phyloP scores from a whole-genome alignment of 35 echinoderm and acorn worm genomes.

The Heliocidaris tuberculata region DNA sequence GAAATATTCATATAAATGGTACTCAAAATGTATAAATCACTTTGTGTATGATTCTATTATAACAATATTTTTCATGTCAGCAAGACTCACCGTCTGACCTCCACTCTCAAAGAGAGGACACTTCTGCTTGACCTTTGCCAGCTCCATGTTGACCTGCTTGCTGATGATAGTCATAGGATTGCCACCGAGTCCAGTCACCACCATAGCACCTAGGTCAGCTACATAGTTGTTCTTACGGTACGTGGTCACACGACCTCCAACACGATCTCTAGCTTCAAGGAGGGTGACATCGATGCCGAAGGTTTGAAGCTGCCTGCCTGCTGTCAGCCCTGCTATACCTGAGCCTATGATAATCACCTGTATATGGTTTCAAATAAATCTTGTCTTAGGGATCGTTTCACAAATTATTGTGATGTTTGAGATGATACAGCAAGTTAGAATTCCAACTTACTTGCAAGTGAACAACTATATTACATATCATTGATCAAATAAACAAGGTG shows the following conservation, averaged over 20 bases:
- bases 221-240: constrained; percentile 93
- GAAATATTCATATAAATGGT: no score
- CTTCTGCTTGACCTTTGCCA: constrained; percentile 97
- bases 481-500: no score
- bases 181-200: constrained; percentile 92
- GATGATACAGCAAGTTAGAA: background rate
- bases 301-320: constrained; percentile 87
- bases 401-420: background rate
- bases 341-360: constrained; percentile 71
- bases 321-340: constrained; percentile 88
- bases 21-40: no score
- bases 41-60: no score
- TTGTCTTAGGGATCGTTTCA: no score
- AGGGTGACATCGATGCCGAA: constrained; percentile 97
- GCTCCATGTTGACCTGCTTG: constrained; percentile 98
- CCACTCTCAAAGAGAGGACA: constrained; percentile 95
- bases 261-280: constrained; percentile 90
- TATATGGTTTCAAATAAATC: background rate
- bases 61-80: background rate
- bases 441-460: background rate
- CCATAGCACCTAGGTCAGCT: constrained; percentile 97
- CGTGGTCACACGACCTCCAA: constrained; percentile 91
- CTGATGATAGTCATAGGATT: constrained; percentile 98
- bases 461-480: no score
- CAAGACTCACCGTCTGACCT: constrained; percentile 75